Evolutionary conservation across 1,140 invertebrate genomes (phyloP).

Genomic region (Trichoplusia ni): DNA sequence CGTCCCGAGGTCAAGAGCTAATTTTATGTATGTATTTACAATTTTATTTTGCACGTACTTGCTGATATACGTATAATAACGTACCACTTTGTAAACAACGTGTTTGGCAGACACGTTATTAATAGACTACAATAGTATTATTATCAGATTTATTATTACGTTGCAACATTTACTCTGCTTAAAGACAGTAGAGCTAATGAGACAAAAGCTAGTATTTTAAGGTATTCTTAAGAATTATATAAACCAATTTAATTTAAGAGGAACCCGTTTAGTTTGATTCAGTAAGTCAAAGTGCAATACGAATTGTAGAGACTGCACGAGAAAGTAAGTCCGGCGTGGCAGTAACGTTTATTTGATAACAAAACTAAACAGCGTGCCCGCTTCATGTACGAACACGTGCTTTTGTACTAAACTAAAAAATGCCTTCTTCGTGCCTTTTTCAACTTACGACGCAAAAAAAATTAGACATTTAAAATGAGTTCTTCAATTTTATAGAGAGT

Average conservation of each 20-base stretch:
- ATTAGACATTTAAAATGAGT: not conserved
- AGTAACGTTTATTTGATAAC: slow-evolving; percentile 19
- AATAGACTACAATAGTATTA: not conserved
- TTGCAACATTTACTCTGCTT: not conserved
- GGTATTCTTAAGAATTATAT: not conserved
- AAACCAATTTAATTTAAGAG: too few species aligned
- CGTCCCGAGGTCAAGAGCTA: slow-evolving; percentile 54
- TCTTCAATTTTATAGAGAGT: not conserved
- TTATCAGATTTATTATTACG: not conserved
- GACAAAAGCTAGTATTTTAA: not conserved
- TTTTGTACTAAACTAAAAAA: slow-evolving; percentile 20
- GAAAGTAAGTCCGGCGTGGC: not conserved
- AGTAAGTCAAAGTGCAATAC: too few species aligned
- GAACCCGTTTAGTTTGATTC: too few species aligned
- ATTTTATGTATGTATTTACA: slow-evolving; percentile 13
- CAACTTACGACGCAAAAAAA: not conserved
- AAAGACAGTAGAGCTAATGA: not conserved
- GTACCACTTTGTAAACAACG: slow-evolving; percentile 12
- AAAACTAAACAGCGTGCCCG: slow-evolving; percentile 10
- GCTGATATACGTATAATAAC: not conserved
- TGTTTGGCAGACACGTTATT: not conserved
- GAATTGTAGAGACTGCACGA: not conserved
- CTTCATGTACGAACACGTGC: slow-evolving; percentile 14
- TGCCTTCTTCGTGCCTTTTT: not conserved
- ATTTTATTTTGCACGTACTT: not conserved